These are phyloP conservation scores for Albula glossodonta DNA, from an alignment of 2,113 vertebrate species.

Conservation along the genomic window DNA sequence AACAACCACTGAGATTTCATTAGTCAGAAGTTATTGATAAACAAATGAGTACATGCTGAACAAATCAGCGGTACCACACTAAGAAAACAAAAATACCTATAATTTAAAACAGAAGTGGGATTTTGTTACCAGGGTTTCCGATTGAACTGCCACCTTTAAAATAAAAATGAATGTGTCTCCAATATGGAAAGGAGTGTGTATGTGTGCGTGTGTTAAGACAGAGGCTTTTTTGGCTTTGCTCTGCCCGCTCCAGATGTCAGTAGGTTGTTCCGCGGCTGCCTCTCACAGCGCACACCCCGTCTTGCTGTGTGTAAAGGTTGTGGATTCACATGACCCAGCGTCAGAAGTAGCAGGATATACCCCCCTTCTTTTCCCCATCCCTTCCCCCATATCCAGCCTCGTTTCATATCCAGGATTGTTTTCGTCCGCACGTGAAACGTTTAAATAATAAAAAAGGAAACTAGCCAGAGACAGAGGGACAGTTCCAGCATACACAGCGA, in stretches of 20 bases:
- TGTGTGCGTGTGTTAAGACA: neutral
- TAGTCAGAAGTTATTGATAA: neutral
- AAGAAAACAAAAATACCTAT: too few species aligned
- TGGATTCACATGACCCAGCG: slow-evolving; percentile 15
- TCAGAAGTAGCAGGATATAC: slow-evolving; percentile 1
- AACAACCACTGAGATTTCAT: neutral
- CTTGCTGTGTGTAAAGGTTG: slow-evolving; percentile 3
- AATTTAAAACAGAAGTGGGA: neutral
- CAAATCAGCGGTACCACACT: too few species aligned
- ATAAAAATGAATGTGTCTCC: neutral
- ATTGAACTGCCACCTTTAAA: neutral
- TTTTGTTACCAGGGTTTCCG: neutral
- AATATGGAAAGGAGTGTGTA: neutral
- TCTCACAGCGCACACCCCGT: neutral
- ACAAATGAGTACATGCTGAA: neutral
- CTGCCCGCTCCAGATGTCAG: neutral
- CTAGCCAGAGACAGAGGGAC: neutral
- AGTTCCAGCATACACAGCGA: neutral
- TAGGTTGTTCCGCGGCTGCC: neutral
- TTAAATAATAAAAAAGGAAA: slow-evolving; percentile 1
- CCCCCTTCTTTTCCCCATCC: neutral
- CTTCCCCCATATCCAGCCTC: slow-evolving; percentile 3
- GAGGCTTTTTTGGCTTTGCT: neutral
- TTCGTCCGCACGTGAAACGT: neutral
- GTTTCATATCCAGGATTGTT: neutral